Evolutionary conservation across 1,140 invertebrate genomes (phyloP).

Genomic region (Drosophila miranda): DNA sequence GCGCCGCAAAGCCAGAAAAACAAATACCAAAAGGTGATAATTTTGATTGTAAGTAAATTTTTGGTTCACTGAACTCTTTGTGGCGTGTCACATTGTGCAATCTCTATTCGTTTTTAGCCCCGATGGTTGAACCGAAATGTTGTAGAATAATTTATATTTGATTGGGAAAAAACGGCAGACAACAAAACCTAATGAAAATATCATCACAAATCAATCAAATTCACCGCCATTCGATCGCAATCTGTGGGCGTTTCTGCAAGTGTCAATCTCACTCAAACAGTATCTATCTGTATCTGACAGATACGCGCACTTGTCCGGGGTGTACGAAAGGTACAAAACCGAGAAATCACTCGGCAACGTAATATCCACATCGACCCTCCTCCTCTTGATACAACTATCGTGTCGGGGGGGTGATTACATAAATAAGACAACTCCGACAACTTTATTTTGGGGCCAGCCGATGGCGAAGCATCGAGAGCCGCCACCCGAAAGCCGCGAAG

Average conservation of each 20-base stretch:
- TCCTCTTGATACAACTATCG: constrained; percentile 59
- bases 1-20: constrained; percentile 27
- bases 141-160: constrained; percentile 39
- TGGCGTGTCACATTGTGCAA: constrained; percentile 46
- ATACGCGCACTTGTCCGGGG: constrained; percentile 38
- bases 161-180: constrained; percentile 32
- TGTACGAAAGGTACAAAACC: constrained; percentile 47
- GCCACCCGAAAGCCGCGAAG: constrained; percentile 20
- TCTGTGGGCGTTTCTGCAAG: constrained; percentile 48
- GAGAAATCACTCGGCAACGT: constrained; percentile 4
- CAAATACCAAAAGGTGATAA: constrained; percentile 72
- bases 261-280: constrained; percentile 39
- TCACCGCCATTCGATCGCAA: constrained; percentile 40
- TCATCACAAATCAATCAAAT: constrained; percentile 35
- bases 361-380: constrained; percentile 35
- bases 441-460: constrained; percentile 57
- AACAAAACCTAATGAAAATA: constrained; percentile 17
- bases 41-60: constrained; percentile 74
- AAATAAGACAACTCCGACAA: constrained; percentile 67
- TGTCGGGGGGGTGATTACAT: constrained; percentile 75
- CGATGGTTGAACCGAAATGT: constrained; percentile 21
- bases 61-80: constrained; percentile 67
- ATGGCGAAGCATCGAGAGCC: constrained; percentile 8
- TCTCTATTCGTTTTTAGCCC: constrained; percentile 20
- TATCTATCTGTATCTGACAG: constrained; percentile 33